Conservation (phyloP, 2,113 vertebrate species). For the Sardina pilchardus region DNA sequence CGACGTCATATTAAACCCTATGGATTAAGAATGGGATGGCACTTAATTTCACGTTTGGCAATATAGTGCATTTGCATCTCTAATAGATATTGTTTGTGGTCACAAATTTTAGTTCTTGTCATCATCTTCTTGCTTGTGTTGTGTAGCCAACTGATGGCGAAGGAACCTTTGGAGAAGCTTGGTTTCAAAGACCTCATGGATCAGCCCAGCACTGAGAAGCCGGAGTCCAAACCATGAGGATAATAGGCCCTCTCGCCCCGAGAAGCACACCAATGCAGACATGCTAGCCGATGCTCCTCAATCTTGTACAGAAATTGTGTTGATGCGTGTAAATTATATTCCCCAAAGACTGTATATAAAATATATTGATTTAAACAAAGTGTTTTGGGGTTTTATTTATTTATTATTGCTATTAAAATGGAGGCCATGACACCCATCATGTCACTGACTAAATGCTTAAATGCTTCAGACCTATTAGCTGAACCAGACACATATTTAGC, state of each 20-base stretch:
- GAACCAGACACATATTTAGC: neutral
- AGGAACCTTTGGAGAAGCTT: constrained; percentile 86
- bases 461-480: neutral
- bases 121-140: constrained; percentile 37
- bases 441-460: neutral
- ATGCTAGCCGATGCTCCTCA: neutral
- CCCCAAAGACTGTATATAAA: neutral
- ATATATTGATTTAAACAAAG: neutral
- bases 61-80: too few species aligned
- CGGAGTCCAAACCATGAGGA: constrained; percentile 55
- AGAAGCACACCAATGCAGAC: neutral
- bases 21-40: too few species aligned
- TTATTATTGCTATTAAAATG: neutral
- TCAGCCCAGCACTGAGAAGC: constrained; percentile 57
- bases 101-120: neutral
- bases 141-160: constrained; percentile 88
- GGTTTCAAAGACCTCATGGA: constrained; percentile 85
- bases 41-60: too few species aligned
- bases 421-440: neutral
- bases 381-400: neutral
- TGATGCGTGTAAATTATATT: neutral
- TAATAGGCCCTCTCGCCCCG: neutral
- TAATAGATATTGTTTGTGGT: neutral
- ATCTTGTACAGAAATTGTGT: constrained; percentile 12
- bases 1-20: too few species aligned